Conservation (phyloP, 37 sponge, comb jelly and placozoan genomes). For the Spongia lamella region DNA sequence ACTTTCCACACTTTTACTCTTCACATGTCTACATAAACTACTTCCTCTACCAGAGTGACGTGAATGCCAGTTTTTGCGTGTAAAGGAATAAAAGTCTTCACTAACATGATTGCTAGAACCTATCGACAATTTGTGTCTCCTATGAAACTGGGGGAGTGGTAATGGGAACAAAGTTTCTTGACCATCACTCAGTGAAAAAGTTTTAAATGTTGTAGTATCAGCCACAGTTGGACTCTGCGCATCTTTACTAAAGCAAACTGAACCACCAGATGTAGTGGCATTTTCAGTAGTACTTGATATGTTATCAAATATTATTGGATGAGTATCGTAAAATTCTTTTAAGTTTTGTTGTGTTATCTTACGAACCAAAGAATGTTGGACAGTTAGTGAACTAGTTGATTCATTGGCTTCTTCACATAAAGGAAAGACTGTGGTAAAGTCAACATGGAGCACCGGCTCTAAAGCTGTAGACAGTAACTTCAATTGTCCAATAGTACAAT, state of each 20-base stretch:
- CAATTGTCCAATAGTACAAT: slow-evolving; percentile 58
- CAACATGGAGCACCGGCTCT: slow-evolving; percentile 73
- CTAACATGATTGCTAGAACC: neutral
- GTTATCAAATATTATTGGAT: too few relatives aligned
- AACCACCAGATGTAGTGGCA: too few relatives aligned
- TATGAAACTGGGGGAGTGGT: neutral
- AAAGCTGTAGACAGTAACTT: slow-evolving; percentile 59
- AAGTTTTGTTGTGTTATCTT: too few relatives aligned
- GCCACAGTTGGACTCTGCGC: neutral
- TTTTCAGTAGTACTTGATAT: too few relatives aligned
- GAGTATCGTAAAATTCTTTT: too few relatives aligned
- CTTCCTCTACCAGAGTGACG: slow-evolving; percentile 20
- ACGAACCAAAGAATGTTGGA: neutral
- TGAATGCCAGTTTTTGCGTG: neutral
- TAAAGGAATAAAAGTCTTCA: slow-evolving; percentile 31
- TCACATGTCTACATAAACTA: slow-evolving; percentile 15
- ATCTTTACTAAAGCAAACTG: too few relatives aligned
- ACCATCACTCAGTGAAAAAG: neutral
- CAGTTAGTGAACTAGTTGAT: slow-evolving; percentile 39
- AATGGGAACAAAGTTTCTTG: neutral
- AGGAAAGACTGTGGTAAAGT: slow-evolving; percentile 62
- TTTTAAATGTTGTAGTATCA: neutral
- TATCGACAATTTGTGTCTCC: neutral
- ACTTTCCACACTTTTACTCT: slow-evolving; percentile 1
- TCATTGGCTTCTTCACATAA: slow-evolving; percentile 46